Conservation (phyloP, 2,888 invertebrate genomes). For the Rotaria macrura region DNA sequence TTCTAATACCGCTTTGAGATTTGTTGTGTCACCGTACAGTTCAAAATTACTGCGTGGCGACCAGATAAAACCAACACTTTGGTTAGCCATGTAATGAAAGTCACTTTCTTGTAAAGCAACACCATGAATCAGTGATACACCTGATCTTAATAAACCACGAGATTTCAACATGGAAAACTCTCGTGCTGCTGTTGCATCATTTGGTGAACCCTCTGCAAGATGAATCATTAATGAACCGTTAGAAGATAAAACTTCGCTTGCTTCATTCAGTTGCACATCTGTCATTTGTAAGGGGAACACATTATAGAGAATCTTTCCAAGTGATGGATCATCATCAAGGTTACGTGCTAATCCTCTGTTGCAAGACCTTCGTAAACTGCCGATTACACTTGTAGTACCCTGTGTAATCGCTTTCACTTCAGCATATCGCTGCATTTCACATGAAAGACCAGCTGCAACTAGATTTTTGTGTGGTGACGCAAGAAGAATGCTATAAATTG, state of each 20-base stretch:
- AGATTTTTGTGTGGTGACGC: neutral
- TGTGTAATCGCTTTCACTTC: neutral
- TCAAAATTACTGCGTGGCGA: neutral
- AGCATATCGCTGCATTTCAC: neutral
- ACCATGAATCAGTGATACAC: neutral
- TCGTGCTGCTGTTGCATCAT: neutral
- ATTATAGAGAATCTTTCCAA: neutral
- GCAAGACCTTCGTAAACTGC: neutral
- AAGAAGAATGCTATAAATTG: neutral
- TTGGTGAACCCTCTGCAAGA: neutral
- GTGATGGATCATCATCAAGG: neutral
- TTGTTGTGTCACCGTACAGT: neutral
- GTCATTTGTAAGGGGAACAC: neutral
- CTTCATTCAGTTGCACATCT: neutral
- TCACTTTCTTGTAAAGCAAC: neutral
- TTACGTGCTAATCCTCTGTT: neutral
- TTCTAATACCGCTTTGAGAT: neutral
- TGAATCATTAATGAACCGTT: neutral
- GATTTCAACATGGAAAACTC: neutral
- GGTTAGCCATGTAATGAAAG: neutral
- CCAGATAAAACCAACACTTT: neutral
- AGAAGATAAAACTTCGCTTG: neutral
- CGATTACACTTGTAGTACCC: neutral
- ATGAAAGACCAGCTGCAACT: neutral
- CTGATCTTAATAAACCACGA: neutral